Evolutionary conservation across 2,888 invertebrate genomes (phyloP), one percentile per base, ranked within the genome.

Genomic region (Caenorhabditis sp.): DNA sequence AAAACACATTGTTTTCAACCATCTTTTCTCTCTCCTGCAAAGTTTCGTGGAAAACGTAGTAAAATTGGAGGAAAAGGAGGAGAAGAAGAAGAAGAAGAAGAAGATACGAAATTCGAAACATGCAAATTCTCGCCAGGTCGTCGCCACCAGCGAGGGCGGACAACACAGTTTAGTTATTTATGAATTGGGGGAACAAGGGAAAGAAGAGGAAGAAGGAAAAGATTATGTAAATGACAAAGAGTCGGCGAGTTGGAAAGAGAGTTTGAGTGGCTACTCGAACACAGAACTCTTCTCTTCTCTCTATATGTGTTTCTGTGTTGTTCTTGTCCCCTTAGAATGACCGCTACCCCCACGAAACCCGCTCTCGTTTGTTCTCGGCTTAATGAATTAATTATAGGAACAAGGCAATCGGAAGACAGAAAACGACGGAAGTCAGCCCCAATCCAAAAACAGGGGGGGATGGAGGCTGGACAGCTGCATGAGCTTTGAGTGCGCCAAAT

Each of bases 331-430:
- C n/a, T 51, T 51, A 10, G 54, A 54, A 22, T 26, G 24, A 54
- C 54, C 47, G 19, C 38, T 38, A 47, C 41, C 14, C 38, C 19
- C 35, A 61, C 19, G 1, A 61, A 41, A 24, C 10, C 44, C 14
- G 5, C n/a, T 26, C 35, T 59, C 61, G 77, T 75, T 75, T 75
- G 75, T 75, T 75, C 75, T 75, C 66, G 75, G 75, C 59, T 77
- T 77, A 77, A 77, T 77, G 77, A 77, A 77, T 77, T 77, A 77
- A 77, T 77, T 77, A 76, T 69, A 56, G 70, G 69, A 76, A 76
- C 66, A 74, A 63, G 75, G 54, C 70, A 75, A 81, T 70, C 74
- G 69, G 64, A 68, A 74, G 54, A 38, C 54, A 41, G 2, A 38
- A 38, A 54, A 54, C 47, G 68, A 72, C 59, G 76, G 74, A 63